Base-by-base conservation (phyloP, 2,888 invertebrate genomes). In the Apoda limacodes region DNA sequence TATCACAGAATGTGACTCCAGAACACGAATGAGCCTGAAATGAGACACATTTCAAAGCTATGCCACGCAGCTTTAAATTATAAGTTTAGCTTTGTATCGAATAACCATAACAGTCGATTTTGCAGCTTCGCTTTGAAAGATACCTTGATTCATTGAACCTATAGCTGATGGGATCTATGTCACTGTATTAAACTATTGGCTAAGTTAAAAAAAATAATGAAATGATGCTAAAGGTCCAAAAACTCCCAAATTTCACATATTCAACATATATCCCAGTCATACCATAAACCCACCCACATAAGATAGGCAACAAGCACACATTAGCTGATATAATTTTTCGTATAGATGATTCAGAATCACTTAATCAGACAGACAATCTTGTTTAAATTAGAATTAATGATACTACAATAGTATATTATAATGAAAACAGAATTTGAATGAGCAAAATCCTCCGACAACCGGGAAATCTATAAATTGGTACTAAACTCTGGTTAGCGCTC, bases 261-360 rank as follows among this genome's bases (percentile, higher is more conserved):
- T 46, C 39, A 61, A 75, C 78, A 76, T 78, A 80, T 69, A 80
- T 80, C 76, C 78, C 78, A 75, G 70, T 76, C 78, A 78, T 67
- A 65, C 68, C 55, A 68, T 46, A 60, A 62, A 48, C 66, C 68
- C 65, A 65, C 70, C 78, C 78, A 80, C 78, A 76, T 69, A 52
- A 62, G 65, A 64, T 70, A 75, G 75, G 74, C 68, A 62, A 71
- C 66, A 54, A 74, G 78, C 78, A 78, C 78, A 78, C 76, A 76
- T 78, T 64, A 57, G 75, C 76, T 74, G 71, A 60, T 43, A 39
- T 46, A 49, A n/a, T n/a, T n/a, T n/a, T n/a, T n/a, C n/a, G n/a
- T n/a, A n/a, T n/a, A n/a, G n/a, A n/a, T n/a, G n/a, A n/a, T n/a
- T n/a, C n/a, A n/a, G n/a, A n/a, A n/a, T n/a, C n/a, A n/a, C n/a